Conservation (phyloP, 2,797 vertebrate species). For the Tauraco hartlaubi region DNA sequence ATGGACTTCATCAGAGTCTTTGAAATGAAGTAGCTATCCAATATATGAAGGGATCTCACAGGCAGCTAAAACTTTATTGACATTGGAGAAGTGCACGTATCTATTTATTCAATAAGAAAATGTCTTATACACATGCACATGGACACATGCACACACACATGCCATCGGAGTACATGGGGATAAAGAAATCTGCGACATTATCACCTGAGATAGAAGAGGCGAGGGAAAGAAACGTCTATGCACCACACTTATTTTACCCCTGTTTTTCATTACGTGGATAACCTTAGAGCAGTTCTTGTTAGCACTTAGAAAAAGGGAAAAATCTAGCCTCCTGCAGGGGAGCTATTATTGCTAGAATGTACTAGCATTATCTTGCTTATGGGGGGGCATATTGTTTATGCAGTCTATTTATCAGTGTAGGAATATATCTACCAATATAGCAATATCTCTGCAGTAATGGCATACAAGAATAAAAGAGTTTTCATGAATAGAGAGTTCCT, state of each 20-base stretch:
- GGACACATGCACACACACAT: background rate
- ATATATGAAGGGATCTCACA: constrained; percentile 1
- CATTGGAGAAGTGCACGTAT: constrained; percentile 21
- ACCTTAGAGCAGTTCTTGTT: constrained; percentile 73
- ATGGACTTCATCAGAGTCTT: constrained; percentile 59
- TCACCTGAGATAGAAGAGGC: constrained; percentile 30
- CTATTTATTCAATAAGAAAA: constrained; percentile 54
- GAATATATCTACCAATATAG: constrained; percentile 61
- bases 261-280: constrained; percentile 67
- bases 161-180: constrained; percentile 2
- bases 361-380: constrained; percentile 73
- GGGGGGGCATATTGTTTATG: constrained; percentile 76
- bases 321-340: constrained; percentile 60
- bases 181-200: constrained; percentile 43
- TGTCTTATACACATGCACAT: background rate
- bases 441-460: constrained; percentile 69
- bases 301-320: constrained; percentile 65
- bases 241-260: constrained; percentile 15
- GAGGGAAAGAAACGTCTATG: background rate
- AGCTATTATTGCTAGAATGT: constrained; percentile 65
- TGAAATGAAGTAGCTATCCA: constrained; percentile 67
- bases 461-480: constrained; percentile 70
- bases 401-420: constrained; percentile 73
- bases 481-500: constrained; percentile 70
- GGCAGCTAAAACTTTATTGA: constrained; percentile 52